phyloP scores from a whole-genome alignment of 2,888 invertebrate species.

The Sepiola atlantica region DNA sequence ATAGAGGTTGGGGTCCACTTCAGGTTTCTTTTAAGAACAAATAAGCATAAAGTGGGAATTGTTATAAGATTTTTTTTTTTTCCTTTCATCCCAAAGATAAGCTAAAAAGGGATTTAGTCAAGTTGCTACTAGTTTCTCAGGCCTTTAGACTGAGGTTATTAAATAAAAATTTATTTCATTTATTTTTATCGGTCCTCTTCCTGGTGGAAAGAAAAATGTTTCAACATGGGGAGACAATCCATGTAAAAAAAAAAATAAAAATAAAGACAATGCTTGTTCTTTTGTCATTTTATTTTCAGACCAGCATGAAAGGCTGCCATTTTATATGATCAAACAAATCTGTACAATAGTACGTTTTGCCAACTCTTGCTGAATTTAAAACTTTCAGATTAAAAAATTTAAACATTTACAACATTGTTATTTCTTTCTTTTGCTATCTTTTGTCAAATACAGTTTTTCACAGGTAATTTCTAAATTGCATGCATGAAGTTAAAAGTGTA shows the following conservation, averaged over 20 bases:
- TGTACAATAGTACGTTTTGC: neutral
- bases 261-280: neutral
- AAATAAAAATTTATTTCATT: neutral
- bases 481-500: slow-evolving; percentile 16
- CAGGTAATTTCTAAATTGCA: neutral
- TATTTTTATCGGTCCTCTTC: neutral
- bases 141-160: neutral
- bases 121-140: neutral
- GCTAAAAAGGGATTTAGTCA: neutral
- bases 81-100: neutral
- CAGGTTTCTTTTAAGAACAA: slow-evolving; percentile 70
- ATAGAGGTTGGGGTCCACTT: slow-evolving; percentile 71
- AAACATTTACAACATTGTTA: neutral
- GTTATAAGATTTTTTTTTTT: neutral
- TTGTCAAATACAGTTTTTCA: neutral
- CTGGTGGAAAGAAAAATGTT: neutral
- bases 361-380: neutral
- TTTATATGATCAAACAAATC: neutral
- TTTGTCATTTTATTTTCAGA: neutral
- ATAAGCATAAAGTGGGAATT: neutral
- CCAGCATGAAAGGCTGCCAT: slow-evolving; percentile 22
- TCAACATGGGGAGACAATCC: neutral
- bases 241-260: neutral
- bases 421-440: neutral
- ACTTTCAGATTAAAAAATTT: neutral